These are phyloP conservation scores for Bradypodion pumilum DNA, from an alignment of 2,797 vertebrate genomes.

Conservation along the genomic window DNA sequence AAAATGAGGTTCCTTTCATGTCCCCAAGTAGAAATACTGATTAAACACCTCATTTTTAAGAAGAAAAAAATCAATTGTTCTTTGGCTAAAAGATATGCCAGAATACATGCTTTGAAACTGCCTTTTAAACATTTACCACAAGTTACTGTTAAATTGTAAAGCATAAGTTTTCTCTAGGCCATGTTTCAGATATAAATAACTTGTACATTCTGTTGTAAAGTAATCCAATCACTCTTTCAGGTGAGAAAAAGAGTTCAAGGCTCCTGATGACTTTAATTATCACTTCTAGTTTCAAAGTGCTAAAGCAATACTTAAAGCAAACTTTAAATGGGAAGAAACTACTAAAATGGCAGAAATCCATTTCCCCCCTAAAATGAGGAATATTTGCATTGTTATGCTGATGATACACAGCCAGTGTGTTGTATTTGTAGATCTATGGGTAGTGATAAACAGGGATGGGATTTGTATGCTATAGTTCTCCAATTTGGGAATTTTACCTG, in stretches of 20 bases:
- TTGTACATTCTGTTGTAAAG: conserved; percentile 5
- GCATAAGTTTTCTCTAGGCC: background rate
- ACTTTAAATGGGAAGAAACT: background rate
- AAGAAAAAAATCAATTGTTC: background rate
- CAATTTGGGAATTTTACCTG: too few species aligned
- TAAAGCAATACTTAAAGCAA: conserved; percentile 7
- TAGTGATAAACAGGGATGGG: too few species aligned
- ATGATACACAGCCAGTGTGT: too few species aligned
- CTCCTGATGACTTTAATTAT: conserved; percentile 43
- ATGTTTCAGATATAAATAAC: conserved; percentile 12
- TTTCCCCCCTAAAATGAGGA: background rate
- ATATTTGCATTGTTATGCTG: conserved; percentile 18
- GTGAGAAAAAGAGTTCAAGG: conserved; percentile 11
- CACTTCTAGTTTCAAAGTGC: conserved; percentile 21
- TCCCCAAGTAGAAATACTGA: background rate
- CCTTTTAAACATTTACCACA: background rate
- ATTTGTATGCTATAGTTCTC: too few species aligned
- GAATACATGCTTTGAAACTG: conserved; percentile 20
- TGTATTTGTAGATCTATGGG: too few species aligned
- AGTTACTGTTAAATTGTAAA: conserved; percentile 10
- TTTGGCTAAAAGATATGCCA: background rate
- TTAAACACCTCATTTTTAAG: conserved; percentile 4
- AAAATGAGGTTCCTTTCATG: too few species aligned
- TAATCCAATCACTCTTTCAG: background rate
- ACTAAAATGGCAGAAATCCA: background rate